phyloP scores from a whole-genome alignment of 2,888 invertebrate species.

The Galeopsomyia nigrocyanea region DNA sequence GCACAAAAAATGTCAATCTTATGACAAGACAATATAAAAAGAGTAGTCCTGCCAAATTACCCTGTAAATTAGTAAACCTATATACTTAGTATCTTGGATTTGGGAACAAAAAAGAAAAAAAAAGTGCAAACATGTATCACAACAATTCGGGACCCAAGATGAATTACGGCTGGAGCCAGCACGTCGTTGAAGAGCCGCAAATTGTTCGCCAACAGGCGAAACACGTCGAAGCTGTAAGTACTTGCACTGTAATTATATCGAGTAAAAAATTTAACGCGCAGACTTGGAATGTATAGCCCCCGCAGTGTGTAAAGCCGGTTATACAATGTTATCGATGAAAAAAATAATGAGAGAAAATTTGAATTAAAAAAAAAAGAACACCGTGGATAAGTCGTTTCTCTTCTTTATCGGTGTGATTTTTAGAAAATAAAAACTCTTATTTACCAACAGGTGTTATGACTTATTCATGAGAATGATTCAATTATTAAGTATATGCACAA shows the following conservation, averaged over 20 bases:
- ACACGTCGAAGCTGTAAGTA: conserved; percentile 59
- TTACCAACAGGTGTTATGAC: conserved; percentile 21
- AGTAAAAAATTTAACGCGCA: not conserved
- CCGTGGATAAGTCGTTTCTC: conserved; percentile 15
- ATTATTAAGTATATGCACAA: too few species aligned
- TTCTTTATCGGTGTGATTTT: conserved; percentile 22
- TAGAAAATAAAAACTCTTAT: conserved; percentile 1
- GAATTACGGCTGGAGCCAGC: conserved; percentile 60
- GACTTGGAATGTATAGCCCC: too few species aligned
- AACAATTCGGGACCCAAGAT: conserved; percentile 31
- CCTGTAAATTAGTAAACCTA: too few species aligned
- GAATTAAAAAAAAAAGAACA: not conserved
- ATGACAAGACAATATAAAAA: too few species aligned
- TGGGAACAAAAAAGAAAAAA: not conserved
- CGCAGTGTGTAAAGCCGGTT: not conserved
- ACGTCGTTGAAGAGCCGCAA: conserved; percentile 57
- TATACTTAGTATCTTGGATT: too few species aligned
- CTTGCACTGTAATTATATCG: conserved; percentile 1
- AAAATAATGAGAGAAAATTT: not conserved
- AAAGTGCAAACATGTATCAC: conserved; percentile 40
- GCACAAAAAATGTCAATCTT: too few species aligned
- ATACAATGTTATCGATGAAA: not conserved
- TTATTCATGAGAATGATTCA: too few species aligned
- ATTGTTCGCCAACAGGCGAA: conserved; percentile 54
- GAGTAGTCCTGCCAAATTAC: too few species aligned